Percentiles rank a stretch among this genome's conserved stretches.
Evolutionary conservation across 2,888 invertebrate genomes (phyloP).

Genomic region (Heliconius aoede): DNA sequence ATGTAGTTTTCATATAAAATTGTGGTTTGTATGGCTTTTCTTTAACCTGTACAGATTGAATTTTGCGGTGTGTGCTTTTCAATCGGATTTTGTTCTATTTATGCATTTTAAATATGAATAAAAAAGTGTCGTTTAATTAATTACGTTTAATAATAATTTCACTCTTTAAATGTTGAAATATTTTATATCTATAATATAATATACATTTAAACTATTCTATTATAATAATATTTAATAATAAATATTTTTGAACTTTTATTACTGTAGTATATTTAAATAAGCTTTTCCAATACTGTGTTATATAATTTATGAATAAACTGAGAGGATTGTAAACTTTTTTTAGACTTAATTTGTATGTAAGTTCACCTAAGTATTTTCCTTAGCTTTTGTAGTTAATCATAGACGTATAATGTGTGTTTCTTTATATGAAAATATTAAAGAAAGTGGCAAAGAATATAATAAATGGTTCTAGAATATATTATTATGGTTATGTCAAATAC

Average conservation of each 20-base stretch:
- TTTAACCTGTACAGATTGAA: not conserved
- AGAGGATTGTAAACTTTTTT: no score
- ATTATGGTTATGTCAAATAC: no score
- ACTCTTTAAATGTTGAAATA: not conserved
- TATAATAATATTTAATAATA: not conserved
- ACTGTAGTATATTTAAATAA: not conserved
- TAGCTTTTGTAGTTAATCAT: not conserved
- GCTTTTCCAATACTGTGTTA: not conserved
- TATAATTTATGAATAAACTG: not conserved
- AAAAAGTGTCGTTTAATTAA: not conserved
- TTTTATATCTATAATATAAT: no score
- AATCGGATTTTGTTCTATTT: not conserved
- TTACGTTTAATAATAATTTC: not conserved
- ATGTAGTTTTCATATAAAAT: constrained; percentile 1
- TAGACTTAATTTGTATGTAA: no score
- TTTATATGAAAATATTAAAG: not conserved
- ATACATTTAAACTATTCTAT: not conserved
- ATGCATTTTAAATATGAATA: not conserved
- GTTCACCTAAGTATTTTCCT: not conserved
- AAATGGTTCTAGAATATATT: no score
- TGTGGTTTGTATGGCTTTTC: not conserved
- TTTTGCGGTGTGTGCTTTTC: not conserved
- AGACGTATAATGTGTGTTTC: not conserved
- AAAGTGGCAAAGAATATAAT: no score
- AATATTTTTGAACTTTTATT: not conserved